Percentiles rank a stretch among this genome's conserved stretches.
Conservation (phyloP, 2,797 vertebrate species). For the Mycteria americana region DNA sequence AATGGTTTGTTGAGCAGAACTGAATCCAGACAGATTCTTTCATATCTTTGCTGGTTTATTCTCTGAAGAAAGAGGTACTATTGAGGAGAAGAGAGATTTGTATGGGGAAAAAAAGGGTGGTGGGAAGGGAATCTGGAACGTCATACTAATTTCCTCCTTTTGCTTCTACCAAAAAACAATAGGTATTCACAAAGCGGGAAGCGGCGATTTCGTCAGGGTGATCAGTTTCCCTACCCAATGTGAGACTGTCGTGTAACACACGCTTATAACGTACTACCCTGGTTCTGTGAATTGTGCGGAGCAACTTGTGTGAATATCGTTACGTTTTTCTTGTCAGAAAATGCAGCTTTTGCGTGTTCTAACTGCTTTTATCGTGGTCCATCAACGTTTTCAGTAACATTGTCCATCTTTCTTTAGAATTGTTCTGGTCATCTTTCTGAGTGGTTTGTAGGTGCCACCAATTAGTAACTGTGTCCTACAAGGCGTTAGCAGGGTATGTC, state of each 20-base stretch:
- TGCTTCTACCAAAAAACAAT: neutral
- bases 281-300: neutral
- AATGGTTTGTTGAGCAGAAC: neutral
- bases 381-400: neutral
- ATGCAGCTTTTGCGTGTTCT: neutral
- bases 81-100: neutral
- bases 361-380: neutral
- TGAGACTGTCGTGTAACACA: rapidly evolving
- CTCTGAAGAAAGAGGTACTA: neutral
- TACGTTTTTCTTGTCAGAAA: neutral
- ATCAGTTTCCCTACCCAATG: neutral
- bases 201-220: rapidly evolving
- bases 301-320: neutral
- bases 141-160: neutral
- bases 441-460: neutral
- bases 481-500: neutral
- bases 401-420: neutral
- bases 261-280: rapidly evolving
- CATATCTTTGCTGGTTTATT: neutral
- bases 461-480: rapidly evolving
- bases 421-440: neutral
- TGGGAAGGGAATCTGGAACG: neutral
- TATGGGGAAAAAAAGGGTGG: neutral
- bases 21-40: neutral
- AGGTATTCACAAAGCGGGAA: neutral